Conservation (phyloP, 1,140 invertebrate species). For the Berghia stephanieae region DNA sequence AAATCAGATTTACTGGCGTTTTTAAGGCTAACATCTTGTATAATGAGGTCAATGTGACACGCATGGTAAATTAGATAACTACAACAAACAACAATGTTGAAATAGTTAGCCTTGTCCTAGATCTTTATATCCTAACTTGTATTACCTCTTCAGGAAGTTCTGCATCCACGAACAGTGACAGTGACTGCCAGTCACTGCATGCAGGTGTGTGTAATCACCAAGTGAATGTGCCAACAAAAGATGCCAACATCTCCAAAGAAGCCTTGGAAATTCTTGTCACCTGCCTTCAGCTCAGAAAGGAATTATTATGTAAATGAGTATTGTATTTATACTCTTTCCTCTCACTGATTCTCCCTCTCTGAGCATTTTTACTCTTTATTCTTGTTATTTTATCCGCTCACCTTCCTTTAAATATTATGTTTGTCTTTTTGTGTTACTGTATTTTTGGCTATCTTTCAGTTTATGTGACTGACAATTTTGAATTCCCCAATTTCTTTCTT, state of each 20-base stretch:
- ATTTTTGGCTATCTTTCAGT: neutral
- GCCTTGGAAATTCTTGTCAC: slow-evolving; percentile 70
- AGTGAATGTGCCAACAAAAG: slow-evolving; percentile 62
- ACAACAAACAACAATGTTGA: neutral
- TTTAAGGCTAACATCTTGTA: no score
- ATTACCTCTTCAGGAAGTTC: slow-evolving; percentile 60
- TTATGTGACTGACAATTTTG: neutral
- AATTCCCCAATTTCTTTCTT: no score
- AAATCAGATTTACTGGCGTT: no score
- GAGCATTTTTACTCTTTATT: no score
- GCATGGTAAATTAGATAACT: no score
- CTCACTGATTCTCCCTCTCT: neutral
- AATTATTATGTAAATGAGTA: slow-evolving; percentile 61
- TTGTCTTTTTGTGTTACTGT: neutral
- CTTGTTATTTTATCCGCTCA: no score
- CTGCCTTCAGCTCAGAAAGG: slow-evolving; percentile 67
- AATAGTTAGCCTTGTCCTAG: neutral
- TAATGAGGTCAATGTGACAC: no score
- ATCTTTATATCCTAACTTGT: neutral
- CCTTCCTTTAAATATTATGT: no score
- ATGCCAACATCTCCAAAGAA: slow-evolving; percentile 68
- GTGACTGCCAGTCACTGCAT: slow-evolving; percentile 65
- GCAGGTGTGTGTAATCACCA: slow-evolving; percentile 68
- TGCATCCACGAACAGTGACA: slow-evolving; percentile 66
- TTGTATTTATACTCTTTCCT: neutral